Evolutionary conservation across 2,888 invertebrate species (phyloP).

Genomic region (Hirtodrosophila trivittata): DNA sequence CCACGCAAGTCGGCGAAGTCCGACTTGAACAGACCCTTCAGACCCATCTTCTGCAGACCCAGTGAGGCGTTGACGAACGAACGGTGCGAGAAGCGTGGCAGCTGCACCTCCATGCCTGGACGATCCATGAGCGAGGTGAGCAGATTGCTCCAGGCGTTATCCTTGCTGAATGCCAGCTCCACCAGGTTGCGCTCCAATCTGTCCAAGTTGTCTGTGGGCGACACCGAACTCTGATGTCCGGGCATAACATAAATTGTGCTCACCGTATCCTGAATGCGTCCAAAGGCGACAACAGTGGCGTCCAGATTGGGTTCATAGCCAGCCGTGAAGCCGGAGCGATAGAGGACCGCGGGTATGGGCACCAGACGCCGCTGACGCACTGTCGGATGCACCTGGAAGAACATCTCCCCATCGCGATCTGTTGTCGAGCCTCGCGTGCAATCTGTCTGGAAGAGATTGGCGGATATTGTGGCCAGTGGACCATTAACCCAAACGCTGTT

Average conservation of each 20-base stretch:
- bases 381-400: conserved; percentile 92
- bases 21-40: conserved; percentile 90
- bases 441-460: conserved; percentile 93
- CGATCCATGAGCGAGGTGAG: conserved; percentile 90
- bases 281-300: conserved; percentile 92
- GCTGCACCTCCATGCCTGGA: conserved; percentile 91
- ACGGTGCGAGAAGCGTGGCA: conserved; percentile 92
- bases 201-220: conserved; percentile 91
- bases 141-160: conserved; percentile 89
- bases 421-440: conserved; percentile 89
- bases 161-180: conserved; percentile 86
- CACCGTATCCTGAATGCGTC: conserved; percentile 88
- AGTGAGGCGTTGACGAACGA: conserved; percentile 92
- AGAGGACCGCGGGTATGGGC: conserved; percentile 93
- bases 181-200: conserved; percentile 89
- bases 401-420: conserved; percentile 93
- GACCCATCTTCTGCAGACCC: conserved; percentile 91
- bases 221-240: conserved; percentile 92
- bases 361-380: conserved; percentile 91
- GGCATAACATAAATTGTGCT: conserved; percentile 93
- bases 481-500: conserved; percentile 89
- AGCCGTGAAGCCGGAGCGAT: conserved; percentile 90
- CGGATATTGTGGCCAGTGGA: conserved; percentile 91
- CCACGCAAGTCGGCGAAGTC: conserved; percentile 92
- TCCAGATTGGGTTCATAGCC: conserved; percentile 94